Evolutionary conservation across 2,797 vertebrate genomes (phyloP), one percentile per base, ranked within the genome.

Genomic region (Columba guinea): DNA sequence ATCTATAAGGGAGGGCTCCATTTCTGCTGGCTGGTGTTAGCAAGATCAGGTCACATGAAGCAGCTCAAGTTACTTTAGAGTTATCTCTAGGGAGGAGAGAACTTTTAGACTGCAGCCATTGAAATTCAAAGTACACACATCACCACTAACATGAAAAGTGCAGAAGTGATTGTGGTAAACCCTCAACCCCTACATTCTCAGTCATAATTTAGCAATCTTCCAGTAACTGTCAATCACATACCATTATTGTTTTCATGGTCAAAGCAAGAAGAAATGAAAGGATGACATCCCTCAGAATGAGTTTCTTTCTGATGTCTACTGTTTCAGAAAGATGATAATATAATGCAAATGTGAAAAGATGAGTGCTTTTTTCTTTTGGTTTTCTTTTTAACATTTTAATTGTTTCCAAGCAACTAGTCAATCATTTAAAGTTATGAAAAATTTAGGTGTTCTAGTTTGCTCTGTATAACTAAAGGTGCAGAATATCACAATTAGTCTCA

Each of bases 91-190:
- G 16, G n/a, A 65, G 37, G 28, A 49, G 11, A 62, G 19, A 13
- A 52, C 22, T 67, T 7, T 32, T 59, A 27, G 39, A 51, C 4
- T 55, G 8, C 7, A 68, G 11, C 67, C 70, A 3, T 51, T 71
- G 56, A 60, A 67, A 95, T 79, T 92, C 35, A 44, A 67, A 67
- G n/a, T 60, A 39, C 13, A 11, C 23, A 46, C 2, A 0, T 53
- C 70, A 81, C 41, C 69, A 93, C 46, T 68, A 85, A 63, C 60
- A 58, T 51, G 48, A 80, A 89, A 71, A 87, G 62, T 70, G 89
- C 62, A 62, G 44, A 77, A 89, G 16, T 37, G 53, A 84, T 68
- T 85, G 81, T 49, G 78, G 28, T 32, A 73, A 62, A 78, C 7
- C 14, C 51, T 90, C 91, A 92, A 63, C 6, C 28, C 11, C 0